A percentile compares a stretch with the other conserved stretches of the same genome.
Conservation (phyloP, 2,113 vertebrate genomes). For the Emydura subglobosa region DNA sequence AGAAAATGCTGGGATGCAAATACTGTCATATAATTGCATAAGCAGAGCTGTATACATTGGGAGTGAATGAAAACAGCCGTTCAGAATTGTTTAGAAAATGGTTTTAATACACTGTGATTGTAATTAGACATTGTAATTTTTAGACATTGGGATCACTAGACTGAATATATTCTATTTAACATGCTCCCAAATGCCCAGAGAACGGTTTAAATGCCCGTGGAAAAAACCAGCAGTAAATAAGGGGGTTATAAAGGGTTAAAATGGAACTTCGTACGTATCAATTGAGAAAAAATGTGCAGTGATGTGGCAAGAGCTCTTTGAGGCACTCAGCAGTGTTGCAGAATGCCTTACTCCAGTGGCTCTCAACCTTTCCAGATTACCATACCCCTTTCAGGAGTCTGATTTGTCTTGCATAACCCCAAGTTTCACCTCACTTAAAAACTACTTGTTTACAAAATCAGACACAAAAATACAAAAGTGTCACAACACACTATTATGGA, state of each 20-base stretch:
- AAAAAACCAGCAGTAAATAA: not conserved
- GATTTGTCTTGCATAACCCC: too few species aligned
- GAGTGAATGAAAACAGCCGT: not conserved
- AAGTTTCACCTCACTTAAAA: too few species aligned
- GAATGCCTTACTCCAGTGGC: not conserved
- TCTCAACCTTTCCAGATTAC: not conserved
- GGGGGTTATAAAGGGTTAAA: not conserved
- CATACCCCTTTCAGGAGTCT: too few species aligned
- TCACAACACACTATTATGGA: too few species aligned
- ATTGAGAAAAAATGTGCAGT: not conserved
- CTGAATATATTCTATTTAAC: not conserved
- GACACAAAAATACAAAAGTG: too few species aligned
- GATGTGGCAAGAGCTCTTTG: not conserved
- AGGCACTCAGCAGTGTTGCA: not conserved
- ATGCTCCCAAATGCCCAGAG: not conserved
- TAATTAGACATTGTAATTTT: not conserved
- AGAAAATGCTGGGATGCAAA: not conserved
- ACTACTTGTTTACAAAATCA: too few species aligned
- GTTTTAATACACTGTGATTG: not conserved
- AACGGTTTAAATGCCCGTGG: not conserved
- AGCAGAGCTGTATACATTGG: not conserved
- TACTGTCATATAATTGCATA: not conserved
- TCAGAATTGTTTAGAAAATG: not conserved
- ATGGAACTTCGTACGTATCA: not conserved
- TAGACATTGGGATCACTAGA: not conserved